Percentiles rank a stretch among this genome's conserved stretches.
These are phyloP conservation scores for Cyprinodon variegatus DNA, from an alignment of 2,113 vertebrate genomes.

Conservation along the genomic window DNA sequence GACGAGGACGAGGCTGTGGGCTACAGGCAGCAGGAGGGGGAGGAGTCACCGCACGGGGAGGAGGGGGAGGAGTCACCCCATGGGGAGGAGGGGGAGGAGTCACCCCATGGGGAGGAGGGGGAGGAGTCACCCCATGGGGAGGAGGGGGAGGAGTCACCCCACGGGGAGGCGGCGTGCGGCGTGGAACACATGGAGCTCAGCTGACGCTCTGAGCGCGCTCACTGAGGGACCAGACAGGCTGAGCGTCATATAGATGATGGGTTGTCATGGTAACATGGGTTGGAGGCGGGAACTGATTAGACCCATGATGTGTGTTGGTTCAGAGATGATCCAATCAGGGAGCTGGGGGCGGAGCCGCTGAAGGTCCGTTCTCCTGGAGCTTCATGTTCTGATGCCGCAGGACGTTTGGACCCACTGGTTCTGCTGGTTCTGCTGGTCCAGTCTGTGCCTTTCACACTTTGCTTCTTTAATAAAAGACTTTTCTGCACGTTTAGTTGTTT, in stretches of 20 bases:
- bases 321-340: neutral
- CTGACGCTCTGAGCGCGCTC: slow-evolving; percentile 14
- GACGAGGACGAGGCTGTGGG: slow-evolving; percentile 26
- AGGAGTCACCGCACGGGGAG: rapidly evolving
- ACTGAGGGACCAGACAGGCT: neutral
- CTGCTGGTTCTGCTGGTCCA: neutral
- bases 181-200: neutral
- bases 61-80: neutral
- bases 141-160: rapidly evolving
- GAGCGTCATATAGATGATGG: too few relatives aligned
- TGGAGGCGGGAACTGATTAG: neutral
- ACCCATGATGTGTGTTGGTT: neutral
- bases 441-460: too few relatives aligned
- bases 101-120: slow-evolving; percentile 26
- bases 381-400: neutral
- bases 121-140: neutral
- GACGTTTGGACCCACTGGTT: neutral
- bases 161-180: neutral
- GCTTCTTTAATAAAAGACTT: neutral
- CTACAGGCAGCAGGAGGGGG: slow-evolving; percentile 59
- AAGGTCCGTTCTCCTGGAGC: too few relatives aligned
- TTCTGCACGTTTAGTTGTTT: neutral
- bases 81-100: neutral
- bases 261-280: neutral
- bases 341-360: neutral